phyloP scores from a whole-genome alignment of 2,797 vertebrate genomes.

The Decapterus maruadsi region DNA sequence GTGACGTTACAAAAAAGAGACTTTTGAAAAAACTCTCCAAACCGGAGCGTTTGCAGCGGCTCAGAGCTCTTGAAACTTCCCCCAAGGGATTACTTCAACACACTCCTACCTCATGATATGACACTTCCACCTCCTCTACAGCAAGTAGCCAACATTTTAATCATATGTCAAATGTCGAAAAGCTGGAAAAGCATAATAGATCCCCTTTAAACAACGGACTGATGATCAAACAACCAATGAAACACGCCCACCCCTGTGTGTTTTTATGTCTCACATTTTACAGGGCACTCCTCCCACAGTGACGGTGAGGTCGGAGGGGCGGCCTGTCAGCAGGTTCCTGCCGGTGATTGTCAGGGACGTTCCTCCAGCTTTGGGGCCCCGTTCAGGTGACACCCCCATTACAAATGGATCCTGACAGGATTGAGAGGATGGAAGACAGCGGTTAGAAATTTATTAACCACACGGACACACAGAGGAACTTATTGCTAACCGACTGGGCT shows the following conservation, averaged over 20 bases:
- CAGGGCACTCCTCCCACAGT: slow-evolving; percentile 91
- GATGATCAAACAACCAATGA: background rate
- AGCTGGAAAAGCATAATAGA: too few relatives aligned
- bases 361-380: slow-evolving; percentile 94
- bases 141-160: too few relatives aligned
- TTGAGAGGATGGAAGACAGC: background rate
- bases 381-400: slow-evolving; percentile 88
- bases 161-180: too few relatives aligned
- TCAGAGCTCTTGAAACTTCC: too few relatives aligned
- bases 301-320: slow-evolving; percentile 87
- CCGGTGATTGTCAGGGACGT: slow-evolving; percentile 91
- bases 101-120: too few relatives aligned
- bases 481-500: background rate
- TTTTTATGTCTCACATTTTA: slow-evolving; percentile 87
- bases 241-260: background rate
- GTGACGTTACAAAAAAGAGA: too few relatives aligned
- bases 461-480: background rate
- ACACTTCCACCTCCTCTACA: too few relatives aligned
- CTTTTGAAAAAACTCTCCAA: too few relatives aligned
- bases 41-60: too few relatives aligned
- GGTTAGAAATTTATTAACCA: background rate
- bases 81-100: too few relatives aligned
- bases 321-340: slow-evolving; percentile 91
- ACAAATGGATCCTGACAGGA: slow-evolving; percentile 90
- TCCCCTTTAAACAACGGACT: background rate